Evolutionary conservation across 1,140 invertebrate species (phyloP).

Genomic region (Papilio machaon): DNA sequence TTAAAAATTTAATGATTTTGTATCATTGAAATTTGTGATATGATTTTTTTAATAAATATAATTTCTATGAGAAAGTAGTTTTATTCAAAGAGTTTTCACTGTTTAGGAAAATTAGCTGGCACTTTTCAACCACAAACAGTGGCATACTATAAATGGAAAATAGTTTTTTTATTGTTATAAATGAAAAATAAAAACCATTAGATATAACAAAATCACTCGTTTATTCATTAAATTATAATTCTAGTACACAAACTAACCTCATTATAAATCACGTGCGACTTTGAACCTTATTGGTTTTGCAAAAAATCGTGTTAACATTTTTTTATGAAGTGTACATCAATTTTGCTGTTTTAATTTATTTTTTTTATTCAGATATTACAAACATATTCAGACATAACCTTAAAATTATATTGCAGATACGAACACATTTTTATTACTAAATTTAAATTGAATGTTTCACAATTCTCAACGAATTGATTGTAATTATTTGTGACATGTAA

Average conservation of each 20-base stretch:
- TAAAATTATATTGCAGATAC: not conserved
- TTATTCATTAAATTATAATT: slow-evolving; percentile 21
- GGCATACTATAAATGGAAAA: too few species aligned
- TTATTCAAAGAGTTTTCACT: not conserved
- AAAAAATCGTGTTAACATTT: not conserved
- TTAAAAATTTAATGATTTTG: slow-evolving; percentile 14
- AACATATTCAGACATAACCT: not conserved
- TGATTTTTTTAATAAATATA: slow-evolving; percentile 28
- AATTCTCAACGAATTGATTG: not conserved
- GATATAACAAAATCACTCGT: slow-evolving; percentile 16
- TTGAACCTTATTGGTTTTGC: not conserved
- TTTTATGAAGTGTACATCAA: not conserved
- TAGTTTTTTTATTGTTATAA: not conserved
- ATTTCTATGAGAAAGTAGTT: slow-evolving; percentile 15
- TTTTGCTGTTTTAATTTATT: not conserved
- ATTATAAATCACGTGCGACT: not conserved
- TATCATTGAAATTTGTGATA: slow-evolving; percentile 33
- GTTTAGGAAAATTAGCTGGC: not conserved
- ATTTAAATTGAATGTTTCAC: not conserved
- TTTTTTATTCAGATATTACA: not conserved
- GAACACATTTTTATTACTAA: not conserved
- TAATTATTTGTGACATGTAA: not conserved
- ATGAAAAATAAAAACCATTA: not conserved
- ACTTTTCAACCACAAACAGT: not conserved
- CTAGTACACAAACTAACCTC: not conserved